phyloP scores from a whole-genome alignment of 2,113 vertebrate species.

The Cynoglossus semilaevis region DNA sequence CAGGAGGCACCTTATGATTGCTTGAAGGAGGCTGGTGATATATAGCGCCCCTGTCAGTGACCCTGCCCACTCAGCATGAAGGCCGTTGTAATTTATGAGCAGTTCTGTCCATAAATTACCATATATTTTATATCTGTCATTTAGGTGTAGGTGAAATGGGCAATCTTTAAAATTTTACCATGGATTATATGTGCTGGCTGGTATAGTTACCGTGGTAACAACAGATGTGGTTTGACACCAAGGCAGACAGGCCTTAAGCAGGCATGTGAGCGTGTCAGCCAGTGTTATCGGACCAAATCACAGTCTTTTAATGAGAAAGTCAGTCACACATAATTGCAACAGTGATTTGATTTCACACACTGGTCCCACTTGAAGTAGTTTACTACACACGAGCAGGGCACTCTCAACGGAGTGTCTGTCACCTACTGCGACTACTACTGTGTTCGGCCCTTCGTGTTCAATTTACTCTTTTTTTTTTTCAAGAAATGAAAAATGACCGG shows the following conservation, averaged over 20 bases:
- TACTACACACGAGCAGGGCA: not conserved
- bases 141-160: not conserved
- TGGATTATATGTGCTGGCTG: not conserved
- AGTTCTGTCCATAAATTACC: not conserved
- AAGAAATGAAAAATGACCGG: not conserved
- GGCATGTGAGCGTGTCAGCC: not conserved
- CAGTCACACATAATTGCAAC: not conserved
- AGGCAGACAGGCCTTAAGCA: not conserved
- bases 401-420: not conserved
- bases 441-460: not conserved
- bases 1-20: conserved; percentile 14
- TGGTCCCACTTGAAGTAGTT: not conserved
- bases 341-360: conserved; percentile 2
- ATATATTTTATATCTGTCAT: not conserved
- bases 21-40: conserved; percentile 15
- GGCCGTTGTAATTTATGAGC: conserved; percentile 15
- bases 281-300: not conserved
- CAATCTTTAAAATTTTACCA: not conserved
- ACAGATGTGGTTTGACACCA: not conserved
- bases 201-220: not conserved
- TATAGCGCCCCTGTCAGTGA: conserved; percentile 21
- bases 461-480: not conserved
- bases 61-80: conserved; percentile 1
- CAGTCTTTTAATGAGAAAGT: not conserved
- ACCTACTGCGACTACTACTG: not conserved